These are phyloP conservation scores for Drosophila micromelanica DNA, from an alignment of 1,140 invertebrate genomes.

Conservation along the genomic window DNA sequence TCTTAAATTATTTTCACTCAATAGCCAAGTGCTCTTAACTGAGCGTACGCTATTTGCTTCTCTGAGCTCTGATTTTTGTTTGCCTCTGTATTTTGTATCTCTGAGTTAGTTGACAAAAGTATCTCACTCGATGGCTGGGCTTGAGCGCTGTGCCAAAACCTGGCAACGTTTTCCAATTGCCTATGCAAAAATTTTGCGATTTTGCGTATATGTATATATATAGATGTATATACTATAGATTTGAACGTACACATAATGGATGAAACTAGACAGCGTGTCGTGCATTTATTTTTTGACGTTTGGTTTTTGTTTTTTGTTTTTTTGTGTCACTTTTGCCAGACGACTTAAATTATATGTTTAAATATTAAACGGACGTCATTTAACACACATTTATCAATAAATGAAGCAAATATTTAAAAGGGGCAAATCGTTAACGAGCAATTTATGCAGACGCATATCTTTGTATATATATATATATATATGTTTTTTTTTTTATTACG, in stretches of 20 bases:
- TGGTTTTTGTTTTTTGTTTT: constrained; percentile 10
- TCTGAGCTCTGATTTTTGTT: neutral
- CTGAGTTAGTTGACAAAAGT: constrained; percentile 27
- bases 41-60: neutral
- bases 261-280: constrained; percentile 49
- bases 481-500: no score
- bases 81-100: constrained; percentile 1
- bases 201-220: constrained; percentile 2
- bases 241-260: neutral
- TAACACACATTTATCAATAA: constrained; percentile 46
- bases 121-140: constrained; percentile 1
- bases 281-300: constrained; percentile 18
- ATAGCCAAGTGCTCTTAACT: constrained; percentile 15
- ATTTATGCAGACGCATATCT: neutral
- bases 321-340: constrained; percentile 42
- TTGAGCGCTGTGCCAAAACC: neutral
- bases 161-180: constrained; percentile 2
- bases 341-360: constrained; percentile 48
- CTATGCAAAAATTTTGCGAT: neutral
- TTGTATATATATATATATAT: no score
- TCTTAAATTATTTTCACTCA: constrained; percentile 31
- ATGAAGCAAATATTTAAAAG: constrained; percentile 26
- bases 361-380: constrained; percentile 39
- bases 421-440: constrained; percentile 21
- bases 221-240: neutral